Base-by-base conservation (phyloP, 2,797 vertebrate genomes). In the Ispidina lecontei region DNA sequence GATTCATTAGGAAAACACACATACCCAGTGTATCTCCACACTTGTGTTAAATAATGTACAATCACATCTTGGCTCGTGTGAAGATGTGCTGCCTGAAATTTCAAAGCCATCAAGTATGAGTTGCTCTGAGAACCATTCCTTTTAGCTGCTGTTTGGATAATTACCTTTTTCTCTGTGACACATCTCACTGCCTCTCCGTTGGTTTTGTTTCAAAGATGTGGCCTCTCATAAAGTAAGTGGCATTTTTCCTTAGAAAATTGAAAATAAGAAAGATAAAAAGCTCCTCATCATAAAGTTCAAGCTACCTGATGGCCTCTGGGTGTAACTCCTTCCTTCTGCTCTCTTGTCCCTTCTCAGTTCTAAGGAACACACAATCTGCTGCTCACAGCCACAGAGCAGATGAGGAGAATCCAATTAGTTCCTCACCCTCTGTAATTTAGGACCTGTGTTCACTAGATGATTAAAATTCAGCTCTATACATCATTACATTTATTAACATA, bases 381-480 rank as follows among this genome's bases (percentile, higher is more conserved):
- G 5, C 68, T 87, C 9, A 4, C 2, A 72, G 75, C 37, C 39
- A 80, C 39, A 77, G 72, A 65, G 54, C 68, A 65, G 35, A 74
- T 58, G 46, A 15, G 19, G 22, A 75, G 47, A 92, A 83, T 87
- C 62, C 43, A 71, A 41, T 92, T 87, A 55, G 31, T 75, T 87
- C 49, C 67, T 89, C 37, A 68, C n/a, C 22, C 14, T 44, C 54
- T 67, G 51, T 85, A 81, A 69, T 92, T 85, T 62, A 84, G 76
- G 46, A 54, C 19, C 64, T 76, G 7, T 31, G 41, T 76, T 87
- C 46, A 58, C 55, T 43, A 72, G 58, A 43, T 80, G 17, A 65
- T 91, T 89, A 84, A 44, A 85, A 75, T 85, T 84, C 63, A 90
- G 52, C 35, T 72, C 14, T 72, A 82, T 89, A 37, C 6, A 70